A percentile compares a stretch with the other conserved stretches of the same genome.
These are phyloP conservation scores for Malurus cyaneus DNA, from an alignment of 2,113 vertebrate species.

Conservation along the genomic window DNA sequence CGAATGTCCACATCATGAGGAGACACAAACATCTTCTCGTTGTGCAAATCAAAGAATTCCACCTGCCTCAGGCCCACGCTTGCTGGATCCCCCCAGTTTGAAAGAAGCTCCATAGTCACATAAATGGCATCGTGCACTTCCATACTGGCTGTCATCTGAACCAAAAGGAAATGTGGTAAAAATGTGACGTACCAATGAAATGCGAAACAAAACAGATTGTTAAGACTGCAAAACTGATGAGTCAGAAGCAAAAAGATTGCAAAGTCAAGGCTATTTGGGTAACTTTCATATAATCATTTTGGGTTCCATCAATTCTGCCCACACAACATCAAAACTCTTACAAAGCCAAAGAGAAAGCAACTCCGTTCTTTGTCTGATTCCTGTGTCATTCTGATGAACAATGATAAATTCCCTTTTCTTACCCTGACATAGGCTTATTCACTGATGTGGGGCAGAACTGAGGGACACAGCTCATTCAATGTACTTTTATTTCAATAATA, in stretches of 20 bases:
- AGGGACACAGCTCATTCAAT: background rate
- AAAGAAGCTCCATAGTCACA: constrained; percentile 92
- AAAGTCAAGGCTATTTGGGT: background rate
- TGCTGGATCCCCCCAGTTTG: constrained; percentile 86
- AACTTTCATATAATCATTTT: background rate
- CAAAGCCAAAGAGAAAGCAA: background rate
- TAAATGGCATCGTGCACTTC: constrained; percentile 78
- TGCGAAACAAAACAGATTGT: background rate
- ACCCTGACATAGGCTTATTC: background rate
- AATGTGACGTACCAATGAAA: background rate
- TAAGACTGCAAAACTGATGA: background rate
- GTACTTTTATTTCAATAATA: background rate
- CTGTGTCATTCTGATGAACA: background rate
- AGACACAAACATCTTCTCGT: constrained; percentile 86
- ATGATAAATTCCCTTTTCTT: background rate
- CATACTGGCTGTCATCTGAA: background rate
- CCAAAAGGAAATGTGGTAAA: background rate
- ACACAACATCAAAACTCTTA: background rate
- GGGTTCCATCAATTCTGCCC: background rate
- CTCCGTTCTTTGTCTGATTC: background rate
- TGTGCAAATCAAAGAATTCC: constrained; percentile 86
- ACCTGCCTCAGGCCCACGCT: constrained; percentile 88
- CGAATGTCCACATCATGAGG: constrained; percentile 90
- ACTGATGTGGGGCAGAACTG: background rate
- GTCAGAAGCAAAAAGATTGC: background rate